These are phyloP conservation scores for Pachypanchax playfairii DNA, from an alignment of 2,113 vertebrate genomes.

Conservation along the genomic window DNA sequence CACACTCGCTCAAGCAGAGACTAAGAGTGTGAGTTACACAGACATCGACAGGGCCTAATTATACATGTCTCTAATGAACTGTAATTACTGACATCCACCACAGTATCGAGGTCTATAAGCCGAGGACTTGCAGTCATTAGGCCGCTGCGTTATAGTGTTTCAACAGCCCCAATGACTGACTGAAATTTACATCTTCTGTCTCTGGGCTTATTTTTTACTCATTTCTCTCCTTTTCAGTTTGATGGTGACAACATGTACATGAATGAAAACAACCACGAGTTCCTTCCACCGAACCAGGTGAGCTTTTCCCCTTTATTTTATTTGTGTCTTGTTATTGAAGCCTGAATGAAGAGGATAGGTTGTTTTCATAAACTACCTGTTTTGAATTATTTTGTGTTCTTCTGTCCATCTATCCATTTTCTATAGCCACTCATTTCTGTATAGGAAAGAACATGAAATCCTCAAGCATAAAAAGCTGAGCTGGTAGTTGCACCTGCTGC, in stretches of 20 bases:
- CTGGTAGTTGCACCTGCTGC: no score
- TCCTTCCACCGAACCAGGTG: conserved; percentile 95
- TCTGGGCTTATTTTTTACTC: conserved; percentile 40
- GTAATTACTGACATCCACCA: conserved; percentile 79
- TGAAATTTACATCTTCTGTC: conserved; percentile 43
- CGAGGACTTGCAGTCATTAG: conserved; percentile 71
- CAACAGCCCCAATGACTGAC: conserved; percentile 43
- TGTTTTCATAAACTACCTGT: background rate
- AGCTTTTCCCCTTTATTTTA: conserved; percentile 19
- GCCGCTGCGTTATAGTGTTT: conserved; percentile 55
- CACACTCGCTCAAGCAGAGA: conserved; percentile 48
- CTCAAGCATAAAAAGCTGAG: background rate
- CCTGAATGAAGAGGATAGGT: background rate
- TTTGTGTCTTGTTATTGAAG: conserved; percentile 8
- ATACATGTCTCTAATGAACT: conserved; percentile 79
- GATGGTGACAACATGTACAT: conserved; percentile 99
- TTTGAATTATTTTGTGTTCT: background rate
- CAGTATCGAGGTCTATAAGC: conserved; percentile 71
- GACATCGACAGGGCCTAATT: conserved; percentile 77
- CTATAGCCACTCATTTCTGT: no score
- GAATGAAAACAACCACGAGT: conserved; percentile 96
- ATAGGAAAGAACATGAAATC: no score
- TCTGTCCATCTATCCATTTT: no score
- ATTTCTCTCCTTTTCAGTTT: conserved; percentile 82
- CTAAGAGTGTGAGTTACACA: conserved; percentile 65